phyloP scores from a whole-genome alignment of 2,888 invertebrate species.

The Euplexia lucipara region DNA sequence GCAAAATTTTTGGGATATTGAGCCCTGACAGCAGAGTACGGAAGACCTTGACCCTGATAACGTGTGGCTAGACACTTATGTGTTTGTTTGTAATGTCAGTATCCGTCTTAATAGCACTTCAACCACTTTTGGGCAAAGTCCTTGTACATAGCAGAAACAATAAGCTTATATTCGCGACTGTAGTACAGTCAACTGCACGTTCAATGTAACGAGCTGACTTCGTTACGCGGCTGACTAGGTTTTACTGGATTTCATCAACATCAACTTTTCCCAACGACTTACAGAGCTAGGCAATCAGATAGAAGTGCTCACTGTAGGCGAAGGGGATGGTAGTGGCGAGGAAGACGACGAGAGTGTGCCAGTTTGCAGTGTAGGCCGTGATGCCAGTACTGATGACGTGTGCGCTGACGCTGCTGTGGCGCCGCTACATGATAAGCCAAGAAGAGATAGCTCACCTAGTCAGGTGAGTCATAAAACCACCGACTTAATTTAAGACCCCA shows the following conservation, averaged over 20 bases:
- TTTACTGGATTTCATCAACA: neutral
- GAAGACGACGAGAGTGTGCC: slow-evolving; percentile 87
- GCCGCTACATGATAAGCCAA: slow-evolving; percentile 75
- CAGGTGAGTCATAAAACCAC: slow-evolving; percentile 79
- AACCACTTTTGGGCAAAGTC: neutral
- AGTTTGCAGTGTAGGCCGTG: slow-evolving; percentile 83
- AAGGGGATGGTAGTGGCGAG: slow-evolving; percentile 82
- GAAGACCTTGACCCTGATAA: neutral
- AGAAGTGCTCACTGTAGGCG: slow-evolving; percentile 87
- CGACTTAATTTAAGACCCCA: neutral
- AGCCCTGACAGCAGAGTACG: neutral
- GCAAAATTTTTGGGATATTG: neutral
- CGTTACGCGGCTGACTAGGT: too few relatives aligned
- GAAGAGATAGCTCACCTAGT: slow-evolving; percentile 79
- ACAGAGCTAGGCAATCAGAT: slow-evolving; percentile 89
- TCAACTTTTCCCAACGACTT: slow-evolving; percentile 52
- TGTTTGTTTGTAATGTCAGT: slow-evolving; percentile 6
- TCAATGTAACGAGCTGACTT: neutral
- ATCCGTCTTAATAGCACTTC: slow-evolving; percentile 3
- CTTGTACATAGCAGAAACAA: slow-evolving; percentile 10
- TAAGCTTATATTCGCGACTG: slow-evolving; percentile 3
- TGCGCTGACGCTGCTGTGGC: slow-evolving; percentile 88
- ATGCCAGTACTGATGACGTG: slow-evolving; percentile 86
- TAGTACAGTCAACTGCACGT: neutral
- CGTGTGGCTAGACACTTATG: neutral